Evolutionary conservation across 2,888 invertebrate genomes (phyloP).

Genomic region (Choristoneura rosaceana): DNA sequence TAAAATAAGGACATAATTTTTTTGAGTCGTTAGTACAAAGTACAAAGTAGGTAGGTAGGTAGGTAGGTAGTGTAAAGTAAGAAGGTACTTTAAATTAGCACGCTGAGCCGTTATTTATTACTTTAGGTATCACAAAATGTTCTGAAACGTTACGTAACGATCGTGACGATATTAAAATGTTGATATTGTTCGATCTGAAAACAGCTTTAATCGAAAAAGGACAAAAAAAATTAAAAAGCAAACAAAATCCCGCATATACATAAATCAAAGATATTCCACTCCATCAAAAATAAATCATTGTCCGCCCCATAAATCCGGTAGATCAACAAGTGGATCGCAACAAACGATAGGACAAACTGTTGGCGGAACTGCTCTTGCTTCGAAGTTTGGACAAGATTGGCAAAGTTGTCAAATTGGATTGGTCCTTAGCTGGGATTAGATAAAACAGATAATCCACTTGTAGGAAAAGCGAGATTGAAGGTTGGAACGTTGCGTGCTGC

Average conservation of each 20-base stretch:
- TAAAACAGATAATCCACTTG: conserved; percentile 36
- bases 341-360: conserved; percentile 32
- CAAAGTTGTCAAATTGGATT: conserved; percentile 53
- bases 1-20: too few species aligned
- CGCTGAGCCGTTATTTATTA: too few species aligned
- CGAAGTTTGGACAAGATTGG: conserved; percentile 52
- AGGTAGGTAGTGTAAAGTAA: too few species aligned
- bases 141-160: too few species aligned
- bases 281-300: conserved; percentile 30
- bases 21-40: too few species aligned
- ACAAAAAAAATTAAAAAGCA: not conserved
- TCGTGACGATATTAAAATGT: too few species aligned
- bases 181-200: too few species aligned
- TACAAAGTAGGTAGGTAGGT: too few species aligned
- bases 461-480: not conserved
- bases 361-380: conserved; percentile 35
- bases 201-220: too few species aligned
- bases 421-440: conserved; percentile 45
- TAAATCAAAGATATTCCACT: conserved; percentile 36
- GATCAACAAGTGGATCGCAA: conserved; percentile 50
- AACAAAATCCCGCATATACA: not conserved
- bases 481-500: not conserved
- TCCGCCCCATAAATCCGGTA: conserved; percentile 45
- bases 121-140: too few species aligned
- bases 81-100: too few species aligned